Conservation (phyloP, 2,113 vertebrate genomes). For the Micronisus gabar region DNA sequence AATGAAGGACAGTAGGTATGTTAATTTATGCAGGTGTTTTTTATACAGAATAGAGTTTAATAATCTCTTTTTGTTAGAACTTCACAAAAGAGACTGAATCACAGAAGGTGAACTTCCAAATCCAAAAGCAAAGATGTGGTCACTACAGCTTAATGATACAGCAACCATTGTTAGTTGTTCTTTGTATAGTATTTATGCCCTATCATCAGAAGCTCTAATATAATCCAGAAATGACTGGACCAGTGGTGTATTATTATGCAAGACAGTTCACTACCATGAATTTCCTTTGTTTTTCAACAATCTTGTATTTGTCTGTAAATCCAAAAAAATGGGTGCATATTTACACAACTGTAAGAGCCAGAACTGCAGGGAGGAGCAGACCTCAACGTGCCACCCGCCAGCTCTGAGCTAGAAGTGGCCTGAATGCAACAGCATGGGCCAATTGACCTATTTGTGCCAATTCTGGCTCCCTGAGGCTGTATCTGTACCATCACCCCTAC, state of each 20-base stretch:
- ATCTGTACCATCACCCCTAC: accelerated
- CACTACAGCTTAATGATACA: not conserved
- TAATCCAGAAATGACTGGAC: not conserved
- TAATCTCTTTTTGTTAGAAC: not conserved
- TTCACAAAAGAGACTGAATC: not conserved
- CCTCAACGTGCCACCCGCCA: not conserved
- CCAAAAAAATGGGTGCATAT: accelerated
- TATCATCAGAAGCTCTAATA: not conserved
- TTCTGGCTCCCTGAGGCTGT: not conserved
- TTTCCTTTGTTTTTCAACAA: not conserved
- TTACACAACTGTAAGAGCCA: not conserved
- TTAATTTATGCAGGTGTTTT: not conserved
- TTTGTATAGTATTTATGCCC: not conserved
- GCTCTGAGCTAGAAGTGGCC: not conserved
- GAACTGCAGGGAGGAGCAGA: not conserved
- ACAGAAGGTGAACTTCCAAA: not conserved
- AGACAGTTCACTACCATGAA: not conserved
- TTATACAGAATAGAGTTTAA: not conserved
- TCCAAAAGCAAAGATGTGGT: not conserved
- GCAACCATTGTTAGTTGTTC: not conserved
- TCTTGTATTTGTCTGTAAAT: not conserved
- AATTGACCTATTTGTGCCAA: accelerated
- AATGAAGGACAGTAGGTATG: not conserved
- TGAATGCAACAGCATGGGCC: not conserved
- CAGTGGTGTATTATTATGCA: not conserved